Base-by-base conservation (phyloP, 2,797 vertebrate species). In the Falco rusticolus region DNA sequence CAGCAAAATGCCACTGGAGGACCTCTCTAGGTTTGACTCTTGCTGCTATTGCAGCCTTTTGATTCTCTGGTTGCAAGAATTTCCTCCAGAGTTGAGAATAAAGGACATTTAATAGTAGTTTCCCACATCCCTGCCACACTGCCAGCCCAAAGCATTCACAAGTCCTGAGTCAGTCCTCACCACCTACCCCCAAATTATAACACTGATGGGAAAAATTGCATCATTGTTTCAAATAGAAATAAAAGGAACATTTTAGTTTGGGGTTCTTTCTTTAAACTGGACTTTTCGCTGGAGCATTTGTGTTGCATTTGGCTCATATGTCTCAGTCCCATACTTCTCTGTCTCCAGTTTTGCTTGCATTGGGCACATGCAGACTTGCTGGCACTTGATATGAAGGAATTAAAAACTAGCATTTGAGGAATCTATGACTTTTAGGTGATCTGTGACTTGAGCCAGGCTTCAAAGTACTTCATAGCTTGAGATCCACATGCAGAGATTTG, bases 111-210 rank as follows among this genome's bases (percentile, higher is more conserved):
- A 10, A 1, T 13, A 47, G 71, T 61, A 65, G 54, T 54, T 91
- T 89, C 56, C 28, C n/a, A 51, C 13, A 12, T 47, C 64, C 37
- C 74, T 86, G 82, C 1, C 4, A 37, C 34, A 5, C n/a, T 51
- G 63, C 47, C 56, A 82, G 39, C 70, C 45, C 5, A 0, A n/a
- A 86, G 60, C 54, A 15, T 60, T 91, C 31, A 1, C 1, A 12
- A 78, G 25, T 69, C 91, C 72, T 76, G 91, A 91, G 65, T 91
- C 85, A 94, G 79, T 56, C 68, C 80, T 88, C 37, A 11, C 48
- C 48, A 54, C 33, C 41, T 39, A 71, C 90, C 89, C 54, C 45
- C 48, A 78, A 76, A 87, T 84, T 79, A 34, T 25, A 76, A 25
- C n/a, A 18, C 43, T 24, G 83, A 18, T 47, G 71, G 81, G 60